These are phyloP conservation scores for Bradypus variegatus DNA, from an alignment of 2,797 vertebrate genomes.

Conservation along the genomic window DNA sequence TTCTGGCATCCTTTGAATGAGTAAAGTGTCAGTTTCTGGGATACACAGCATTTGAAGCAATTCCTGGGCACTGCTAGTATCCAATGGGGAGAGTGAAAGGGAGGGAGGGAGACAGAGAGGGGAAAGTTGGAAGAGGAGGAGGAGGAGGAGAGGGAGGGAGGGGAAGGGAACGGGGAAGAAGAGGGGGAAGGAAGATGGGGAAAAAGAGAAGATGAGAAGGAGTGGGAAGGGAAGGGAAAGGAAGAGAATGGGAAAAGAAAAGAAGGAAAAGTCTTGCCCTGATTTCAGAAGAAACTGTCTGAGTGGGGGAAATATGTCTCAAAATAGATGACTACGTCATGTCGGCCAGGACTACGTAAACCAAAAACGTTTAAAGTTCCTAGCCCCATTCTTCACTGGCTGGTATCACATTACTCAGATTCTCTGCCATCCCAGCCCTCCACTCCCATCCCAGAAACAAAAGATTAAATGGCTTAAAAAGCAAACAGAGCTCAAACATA, in stretches of 20 bases:
- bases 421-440: not conserved
- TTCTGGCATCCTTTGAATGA: not conserved
- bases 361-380: not conserved
- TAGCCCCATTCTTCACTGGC: not conserved
- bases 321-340: not conserved
- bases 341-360: not conserved
- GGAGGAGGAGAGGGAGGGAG: rapidly evolving
- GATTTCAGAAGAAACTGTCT: not conserved
- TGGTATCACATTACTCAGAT: no score
- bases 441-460: not conserved
- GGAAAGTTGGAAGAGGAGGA: no score
- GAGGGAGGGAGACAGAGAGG: not conserved
- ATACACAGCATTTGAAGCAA: not conserved
- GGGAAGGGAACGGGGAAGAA: no score
- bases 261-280: not conserved
- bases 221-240: no score
- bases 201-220: no score
- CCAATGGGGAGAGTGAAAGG: not conserved
- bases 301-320: not conserved
- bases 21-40: not conserved
- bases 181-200: no score
- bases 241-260: not conserved
- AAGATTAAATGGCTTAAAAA: not conserved
- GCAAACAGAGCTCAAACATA: not conserved
- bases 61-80: not conserved